Evolutionary conservation across 2,888 invertebrate genomes (phyloP).

Genomic region (Folsomia manolachei): DNA sequence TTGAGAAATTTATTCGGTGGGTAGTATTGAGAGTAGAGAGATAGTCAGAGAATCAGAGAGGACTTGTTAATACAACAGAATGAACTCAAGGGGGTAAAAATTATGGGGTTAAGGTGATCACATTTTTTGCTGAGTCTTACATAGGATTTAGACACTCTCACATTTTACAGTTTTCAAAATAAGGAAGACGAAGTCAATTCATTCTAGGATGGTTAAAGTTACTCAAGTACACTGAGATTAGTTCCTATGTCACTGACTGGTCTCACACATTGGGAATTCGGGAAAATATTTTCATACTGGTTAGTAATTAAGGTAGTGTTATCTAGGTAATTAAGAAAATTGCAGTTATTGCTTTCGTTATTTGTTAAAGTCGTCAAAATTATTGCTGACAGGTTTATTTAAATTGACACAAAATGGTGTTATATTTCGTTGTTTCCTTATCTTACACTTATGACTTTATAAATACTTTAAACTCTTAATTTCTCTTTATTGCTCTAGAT

Average conservation of each 20-base stretch:
- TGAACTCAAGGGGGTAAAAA: not conserved
- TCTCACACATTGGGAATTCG: no score
- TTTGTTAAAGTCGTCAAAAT: no score
- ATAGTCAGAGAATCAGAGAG: not conserved
- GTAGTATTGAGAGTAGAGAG: not conserved
- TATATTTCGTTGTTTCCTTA: not conserved
- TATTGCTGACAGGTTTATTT: not conserved
- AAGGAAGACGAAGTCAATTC: not conserved
- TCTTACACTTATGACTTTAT: not conserved
- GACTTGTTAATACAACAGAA: not conserved
- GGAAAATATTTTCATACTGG: not conserved
- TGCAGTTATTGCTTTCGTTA: not conserved
- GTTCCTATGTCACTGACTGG: no score
- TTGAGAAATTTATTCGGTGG: no score
- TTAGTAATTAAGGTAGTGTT: not conserved
- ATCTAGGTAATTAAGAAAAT: no score
- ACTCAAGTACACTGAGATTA: no score
- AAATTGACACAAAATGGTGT: not conserved
- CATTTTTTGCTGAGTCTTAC: not conserved
- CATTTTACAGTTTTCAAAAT: not conserved
- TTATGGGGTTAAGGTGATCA: not conserved
- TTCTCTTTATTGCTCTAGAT: not conserved
- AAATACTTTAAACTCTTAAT: no score
- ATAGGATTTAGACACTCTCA: not conserved
- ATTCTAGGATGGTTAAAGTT: no score